Conservation (phyloP, 2,113 vertebrate species). For the Chaetodon auriga region DNA sequence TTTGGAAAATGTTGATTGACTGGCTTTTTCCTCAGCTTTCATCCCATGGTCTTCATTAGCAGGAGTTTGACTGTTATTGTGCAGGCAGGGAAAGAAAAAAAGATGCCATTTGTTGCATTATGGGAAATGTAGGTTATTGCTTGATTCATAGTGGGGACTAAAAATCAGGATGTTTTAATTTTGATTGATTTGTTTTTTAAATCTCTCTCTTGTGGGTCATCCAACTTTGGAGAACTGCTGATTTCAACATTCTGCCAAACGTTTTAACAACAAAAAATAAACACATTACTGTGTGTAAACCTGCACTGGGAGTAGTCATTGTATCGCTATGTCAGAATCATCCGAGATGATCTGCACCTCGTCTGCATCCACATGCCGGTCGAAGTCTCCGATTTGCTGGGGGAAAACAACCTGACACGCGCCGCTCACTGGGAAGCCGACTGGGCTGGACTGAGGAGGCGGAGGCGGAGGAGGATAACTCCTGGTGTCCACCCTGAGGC, state of each 20-base stretch:
- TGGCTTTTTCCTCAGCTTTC: background rate
- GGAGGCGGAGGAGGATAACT: conserved; percentile 71
- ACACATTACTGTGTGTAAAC: background rate
- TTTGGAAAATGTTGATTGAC: no score
- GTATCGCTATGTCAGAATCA: background rate
- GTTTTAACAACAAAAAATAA: background rate
- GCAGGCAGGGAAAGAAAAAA: no score
- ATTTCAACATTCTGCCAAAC: background rate
- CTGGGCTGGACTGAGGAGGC: conserved; percentile 70
- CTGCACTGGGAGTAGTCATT: conserved; percentile 8
- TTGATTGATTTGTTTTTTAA: background rate
- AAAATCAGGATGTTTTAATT: no score
- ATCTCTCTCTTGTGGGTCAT: background rate
- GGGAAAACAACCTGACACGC: conserved; percentile 72
- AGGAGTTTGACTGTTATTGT: background rate
- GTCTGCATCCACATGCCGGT: conserved; percentile 77
- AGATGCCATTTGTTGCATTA: no score
- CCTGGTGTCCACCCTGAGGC: conserved; percentile 44
- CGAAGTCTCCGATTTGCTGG: conserved; percentile 80
- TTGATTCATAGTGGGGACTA: background rate
- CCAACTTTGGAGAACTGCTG: no score
- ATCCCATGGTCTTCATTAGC: background rate
- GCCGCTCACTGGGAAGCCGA: conserved; percentile 27
- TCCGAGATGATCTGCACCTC: conserved; percentile 19
- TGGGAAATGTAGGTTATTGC: background rate